Percentiles rank a stretch among this genome's conserved stretches.
Evolutionary conservation across 2,888 invertebrate species (phyloP).

Genomic region (Acanthacorydalis orientalis): DNA sequence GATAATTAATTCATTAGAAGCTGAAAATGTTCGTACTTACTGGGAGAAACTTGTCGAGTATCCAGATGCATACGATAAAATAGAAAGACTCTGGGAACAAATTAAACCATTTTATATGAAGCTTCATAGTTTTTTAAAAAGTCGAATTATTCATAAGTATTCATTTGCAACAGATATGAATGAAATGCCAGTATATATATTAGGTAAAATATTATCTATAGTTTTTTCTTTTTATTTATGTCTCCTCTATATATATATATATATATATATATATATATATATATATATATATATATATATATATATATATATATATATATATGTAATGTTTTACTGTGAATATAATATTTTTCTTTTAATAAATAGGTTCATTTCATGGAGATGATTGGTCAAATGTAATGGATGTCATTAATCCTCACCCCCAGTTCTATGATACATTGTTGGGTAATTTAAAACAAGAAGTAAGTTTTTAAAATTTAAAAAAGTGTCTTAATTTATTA

Average conservation of each 20-base stretch:
- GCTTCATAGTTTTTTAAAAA: slow-evolving; percentile 33
- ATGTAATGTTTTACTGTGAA: neutral
- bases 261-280: too few species aligned
- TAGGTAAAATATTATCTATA: slow-evolving; percentile 26
- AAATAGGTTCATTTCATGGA: slow-evolving; percentile 36
- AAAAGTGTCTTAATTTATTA: neutral
- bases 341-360: neutral
- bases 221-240: neutral
- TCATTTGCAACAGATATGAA: slow-evolving; percentile 24
- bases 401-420: slow-evolving; percentile 35
- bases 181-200: slow-evolving; percentile 30
- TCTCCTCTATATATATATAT: too few species aligned
- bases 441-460: slow-evolving; percentile 15
- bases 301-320: too few species aligned
- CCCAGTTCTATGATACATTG: slow-evolving; percentile 18
- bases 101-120: slow-evolving; percentile 36
- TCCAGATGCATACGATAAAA: slow-evolving; percentile 31
- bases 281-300: too few species aligned
- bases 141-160: slow-evolving; percentile 30
- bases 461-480: slow-evolving; percentile 12
- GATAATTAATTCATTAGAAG: too few species aligned
- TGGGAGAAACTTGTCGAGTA: slow-evolving; percentile 38
- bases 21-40: slow-evolving; percentile 30
- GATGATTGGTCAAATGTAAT: slow-evolving; percentile 40
- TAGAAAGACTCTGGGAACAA: slow-evolving; percentile 35